Base-by-base conservation (phyloP, 2,797 vertebrate genomes). In the Acestrorhynchus altus region DNA sequence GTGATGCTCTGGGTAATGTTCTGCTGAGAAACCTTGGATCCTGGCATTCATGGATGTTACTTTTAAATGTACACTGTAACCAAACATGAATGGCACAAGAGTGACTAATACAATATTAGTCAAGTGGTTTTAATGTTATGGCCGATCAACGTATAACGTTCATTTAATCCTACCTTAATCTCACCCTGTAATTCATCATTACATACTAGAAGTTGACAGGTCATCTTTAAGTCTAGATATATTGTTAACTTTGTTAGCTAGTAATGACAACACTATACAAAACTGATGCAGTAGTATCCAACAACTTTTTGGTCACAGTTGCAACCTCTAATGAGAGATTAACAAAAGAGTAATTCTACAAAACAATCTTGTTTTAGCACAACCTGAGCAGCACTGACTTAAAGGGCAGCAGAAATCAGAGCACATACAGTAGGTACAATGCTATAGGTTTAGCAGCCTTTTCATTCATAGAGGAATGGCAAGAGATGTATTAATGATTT, bases 311-410 rank as follows among this genome's bases (percentile, higher is more conserved):
- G 59, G 79, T 78, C 75, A 78, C 67, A 78, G 65, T 56, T 72
- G 67, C 49, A 77, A 79, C 56, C 54, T 71, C 72, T 56, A 51
- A 24, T 67, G 74, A 67, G 76, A 77, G 51, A 74, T 69, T 51
- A 74, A 71, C 72, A 74, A 61, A 80, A 75, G 40, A 63, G 56
- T 73, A 59, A 60, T 44, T 52, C 66, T 73, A 69, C 46, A 76
- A 82, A 49, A 26, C 65, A 49, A 74, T 47, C 56, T 65, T 56
- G 51, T 61, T 66, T 76, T 72, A 72, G 79, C 52, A 65, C 79
- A 81, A 75, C 83, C 78, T 83, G 78, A 85, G 78, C 78, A 84
- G 83, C 83, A 83, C 71, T 28, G 76, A 81, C 60, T 85, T 85
- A 85, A 85, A 85, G 83, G 83, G 81, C 49, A 85, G 78, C 77